Percentiles rank a stretch among this genome's conserved stretches.
These are phyloP conservation scores for Gorsachius magnificus DNA, from an alignment of 2,797 vertebrate species.

Conservation along the genomic window DNA sequence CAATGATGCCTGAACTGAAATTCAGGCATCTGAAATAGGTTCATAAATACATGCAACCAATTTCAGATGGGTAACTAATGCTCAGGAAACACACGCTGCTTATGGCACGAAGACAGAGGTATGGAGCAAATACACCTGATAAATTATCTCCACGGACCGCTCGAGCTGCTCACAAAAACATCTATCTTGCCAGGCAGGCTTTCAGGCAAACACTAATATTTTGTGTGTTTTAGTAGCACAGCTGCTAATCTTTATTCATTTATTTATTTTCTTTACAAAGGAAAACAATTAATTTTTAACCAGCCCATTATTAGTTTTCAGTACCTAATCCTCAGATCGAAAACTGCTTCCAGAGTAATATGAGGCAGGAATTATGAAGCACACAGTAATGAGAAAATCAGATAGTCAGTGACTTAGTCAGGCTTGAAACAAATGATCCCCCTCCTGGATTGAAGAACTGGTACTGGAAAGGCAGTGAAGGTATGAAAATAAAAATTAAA, in stretches of 20 bases:
- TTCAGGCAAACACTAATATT: not conserved
- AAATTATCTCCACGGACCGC: not conserved
- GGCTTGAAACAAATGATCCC: not conserved
- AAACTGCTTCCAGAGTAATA: not conserved
- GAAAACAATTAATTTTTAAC: constrained; percentile 46
- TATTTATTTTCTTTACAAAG: constrained; percentile 30
- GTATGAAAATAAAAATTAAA: not conserved
- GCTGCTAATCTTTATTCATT: constrained; percentile 24
- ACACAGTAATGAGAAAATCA: constrained; percentile 3
- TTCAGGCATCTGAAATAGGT: not conserved
- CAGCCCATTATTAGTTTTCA: constrained; percentile 13
- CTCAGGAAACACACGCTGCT: not conserved
- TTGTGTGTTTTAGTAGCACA: not conserved
- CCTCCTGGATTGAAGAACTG: not conserved
- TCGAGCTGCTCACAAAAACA: not conserved
- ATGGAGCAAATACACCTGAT: not conserved
- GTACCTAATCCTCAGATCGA: not conserved
- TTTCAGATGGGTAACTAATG: not conserved
- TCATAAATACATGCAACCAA: not conserved
- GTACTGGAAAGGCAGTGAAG: not conserved
- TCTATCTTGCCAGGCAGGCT: not conserved
- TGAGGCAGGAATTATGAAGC: constrained; percentile 14
- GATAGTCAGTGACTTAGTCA: not conserved
- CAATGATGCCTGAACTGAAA: not conserved
- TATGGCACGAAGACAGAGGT: not conserved